Base-by-base conservation (phyloP, 1,140 invertebrate species). In the Palaemon carinicauda region DNA sequence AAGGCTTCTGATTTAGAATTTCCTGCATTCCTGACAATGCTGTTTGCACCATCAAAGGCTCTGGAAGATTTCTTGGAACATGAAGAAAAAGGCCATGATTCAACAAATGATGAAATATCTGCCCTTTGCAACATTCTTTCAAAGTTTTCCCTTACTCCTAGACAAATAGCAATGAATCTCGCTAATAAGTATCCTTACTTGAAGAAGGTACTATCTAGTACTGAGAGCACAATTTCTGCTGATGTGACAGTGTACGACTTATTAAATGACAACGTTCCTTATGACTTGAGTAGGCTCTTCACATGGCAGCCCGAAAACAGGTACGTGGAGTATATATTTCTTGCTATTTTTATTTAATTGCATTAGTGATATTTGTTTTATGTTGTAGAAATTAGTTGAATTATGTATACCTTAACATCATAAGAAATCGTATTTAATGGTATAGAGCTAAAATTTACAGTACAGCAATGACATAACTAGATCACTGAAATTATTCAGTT, bases 191-290 rank as follows among this genome's bases (percentile, higher is more conserved):
- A 77, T 17, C 85, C 86, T 51, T 75, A 82, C 51, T 50, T 87
- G 7, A 65, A 87, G 51, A 65, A 65, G 24, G n/a, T 87, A 29
- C 65, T 54, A 41, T 15, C 33, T 7, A 54, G 41, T 14, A 3
- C 52, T 15, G 14, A 77, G 33, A 53, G 15, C 41, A 21, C 31
- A 1, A 24, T 53, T n/a, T 19, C 53, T 21, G 4, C 80, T 27
- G 86, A 87, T 53, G 80, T 87, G n/a, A 82, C 86, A 17, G 19
- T 87, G 69, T 87, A 87, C 78, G 86, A 87, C 51, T 80, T 87
- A 24, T 53, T 87, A 24, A 51, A 27, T 10, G 79, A 53, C 15
- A 56, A 52, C 19, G 41, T 87, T 73, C 71, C 86, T 54, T 87
- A 77, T 65, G 86, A 87, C 79, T 50, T 87, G n/a, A 82, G 51